These are phyloP conservation scores for Aphelenchoides avenae DNA, from an alignment of 1,140 invertebrate species.

Conservation along the genomic window DNA sequence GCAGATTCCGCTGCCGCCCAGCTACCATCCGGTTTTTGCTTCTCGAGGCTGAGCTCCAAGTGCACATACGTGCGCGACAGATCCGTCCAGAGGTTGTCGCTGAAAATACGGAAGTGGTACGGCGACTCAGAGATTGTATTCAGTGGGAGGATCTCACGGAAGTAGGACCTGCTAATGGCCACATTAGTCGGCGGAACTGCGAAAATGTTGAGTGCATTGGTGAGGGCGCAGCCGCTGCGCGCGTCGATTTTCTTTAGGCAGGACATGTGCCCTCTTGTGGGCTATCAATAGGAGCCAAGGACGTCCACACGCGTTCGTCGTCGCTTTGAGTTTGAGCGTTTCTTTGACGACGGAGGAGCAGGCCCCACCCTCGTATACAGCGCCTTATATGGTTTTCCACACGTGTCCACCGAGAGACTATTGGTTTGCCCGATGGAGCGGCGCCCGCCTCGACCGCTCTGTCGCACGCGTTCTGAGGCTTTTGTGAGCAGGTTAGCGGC, in stretches of 20 bases:
- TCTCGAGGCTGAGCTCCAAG: constrained; percentile 11
- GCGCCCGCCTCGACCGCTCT: no score
- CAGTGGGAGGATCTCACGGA: constrained; percentile 21
- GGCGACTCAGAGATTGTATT: constrained; percentile 13
- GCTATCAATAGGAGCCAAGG: no score
- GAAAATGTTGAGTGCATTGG: constrained; percentile 11
- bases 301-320: no score
- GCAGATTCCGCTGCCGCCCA: not conserved
- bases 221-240: constrained; percentile 10
- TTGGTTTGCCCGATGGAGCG: no score
- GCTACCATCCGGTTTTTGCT: not conserved
- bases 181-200: constrained; percentile 23
- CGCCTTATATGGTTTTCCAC: no score
- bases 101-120: constrained; percentile 9
- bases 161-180: constrained; percentile 8
- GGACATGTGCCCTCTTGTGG: no score
- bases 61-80: constrained; percentile 19
- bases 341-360: no score
- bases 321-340: no score
- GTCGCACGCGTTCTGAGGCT: no score
- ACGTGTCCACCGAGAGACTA: no score
- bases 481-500: no score
- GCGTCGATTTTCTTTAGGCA: constrained; percentile 14
- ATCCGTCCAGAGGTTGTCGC: constrained; percentile 21
- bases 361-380: no score